phyloP scores from a whole-genome alignment of 2,113 vertebrate species.

The Campylomormyrus numenius region DNA sequence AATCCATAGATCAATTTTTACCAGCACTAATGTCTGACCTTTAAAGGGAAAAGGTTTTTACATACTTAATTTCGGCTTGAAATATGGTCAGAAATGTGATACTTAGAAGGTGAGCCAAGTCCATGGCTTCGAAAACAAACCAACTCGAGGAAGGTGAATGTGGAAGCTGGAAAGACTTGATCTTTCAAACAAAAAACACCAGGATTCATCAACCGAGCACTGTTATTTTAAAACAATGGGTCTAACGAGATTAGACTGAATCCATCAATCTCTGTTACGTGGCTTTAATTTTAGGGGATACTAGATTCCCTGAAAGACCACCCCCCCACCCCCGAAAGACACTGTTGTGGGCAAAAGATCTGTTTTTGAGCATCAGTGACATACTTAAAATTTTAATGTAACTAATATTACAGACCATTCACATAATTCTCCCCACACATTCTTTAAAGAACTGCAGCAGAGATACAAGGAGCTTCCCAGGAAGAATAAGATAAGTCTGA shows the following conservation, averaged over 20 bases:
- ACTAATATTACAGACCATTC: not conserved
- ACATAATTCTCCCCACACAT: not conserved
- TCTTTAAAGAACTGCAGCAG: not conserved
- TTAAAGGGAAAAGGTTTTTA: conserved; percentile 80
- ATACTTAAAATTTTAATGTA: not conserved
- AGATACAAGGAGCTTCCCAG: not conserved
- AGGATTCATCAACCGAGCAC: conserved; percentile 62
- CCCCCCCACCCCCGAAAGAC: not conserved
- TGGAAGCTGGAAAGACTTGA: conserved; percentile 68
- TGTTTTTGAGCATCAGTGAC: not conserved
- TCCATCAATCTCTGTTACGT: conserved; percentile 57
- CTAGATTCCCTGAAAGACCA: conserved; percentile 38
- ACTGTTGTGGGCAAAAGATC: conserved; percentile 3
- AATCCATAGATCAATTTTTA: conserved; percentile 89
- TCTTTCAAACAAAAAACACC: conserved; percentile 65
- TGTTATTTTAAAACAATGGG: conserved; percentile 67
- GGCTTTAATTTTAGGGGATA: conserved; percentile 54
- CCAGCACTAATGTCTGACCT: conserved; percentile 90
- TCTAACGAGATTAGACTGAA: conserved; percentile 60
- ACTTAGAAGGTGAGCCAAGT: conserved; percentile 72
- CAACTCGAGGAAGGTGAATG: conserved; percentile 50
- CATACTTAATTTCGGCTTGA: conserved; percentile 85
- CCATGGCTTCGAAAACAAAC: conserved; percentile 60
- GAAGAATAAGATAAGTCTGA: not conserved
- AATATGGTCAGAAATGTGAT: conserved; percentile 81